Conservation (phyloP, 1,140 invertebrate species). For the Aleiodes sp. region DNA sequence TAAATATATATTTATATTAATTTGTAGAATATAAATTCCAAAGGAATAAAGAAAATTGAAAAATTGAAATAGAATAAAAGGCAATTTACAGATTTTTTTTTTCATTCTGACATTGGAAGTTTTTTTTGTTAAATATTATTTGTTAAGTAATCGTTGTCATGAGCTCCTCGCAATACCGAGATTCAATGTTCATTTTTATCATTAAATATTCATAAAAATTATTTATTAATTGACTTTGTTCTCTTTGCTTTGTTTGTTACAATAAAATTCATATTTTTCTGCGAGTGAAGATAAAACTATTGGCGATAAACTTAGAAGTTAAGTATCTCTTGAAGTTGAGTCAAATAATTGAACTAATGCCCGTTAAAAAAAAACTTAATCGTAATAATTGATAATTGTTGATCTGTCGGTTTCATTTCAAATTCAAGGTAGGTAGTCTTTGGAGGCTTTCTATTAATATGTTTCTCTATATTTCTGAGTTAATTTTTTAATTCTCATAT, state of each 20-base stretch:
- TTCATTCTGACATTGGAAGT: neutral
- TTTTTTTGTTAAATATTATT: neutral
- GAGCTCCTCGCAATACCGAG: constrained; percentile 4
- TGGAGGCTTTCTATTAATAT: neutral
- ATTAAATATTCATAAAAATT: neutral
- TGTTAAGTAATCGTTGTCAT: constrained; percentile 15
- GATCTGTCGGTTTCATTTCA: neutral
- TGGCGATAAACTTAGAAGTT: neutral
- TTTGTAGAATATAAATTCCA: neutral
- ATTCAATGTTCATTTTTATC: neutral
- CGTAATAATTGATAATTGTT: neutral
- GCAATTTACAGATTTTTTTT: neutral
- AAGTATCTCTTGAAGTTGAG: neutral
- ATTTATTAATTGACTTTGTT: neutral
- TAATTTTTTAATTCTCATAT: neutral
- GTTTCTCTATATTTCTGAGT: neutral
- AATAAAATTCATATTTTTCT: neutral
- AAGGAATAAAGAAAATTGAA: neutral
- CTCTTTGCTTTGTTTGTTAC: too few species aligned
- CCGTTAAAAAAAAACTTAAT: neutral
- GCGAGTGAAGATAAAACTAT: neutral
- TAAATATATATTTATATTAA: neutral
- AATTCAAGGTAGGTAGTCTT: neutral
- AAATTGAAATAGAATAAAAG: neutral
- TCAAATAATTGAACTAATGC: neutral